Percentiles rank a stretch among this genome's conserved stretches.
Evolutionary conservation across 1,140 invertebrate genomes (phyloP).

Genomic region (Neodiprion fabricii): DNA sequence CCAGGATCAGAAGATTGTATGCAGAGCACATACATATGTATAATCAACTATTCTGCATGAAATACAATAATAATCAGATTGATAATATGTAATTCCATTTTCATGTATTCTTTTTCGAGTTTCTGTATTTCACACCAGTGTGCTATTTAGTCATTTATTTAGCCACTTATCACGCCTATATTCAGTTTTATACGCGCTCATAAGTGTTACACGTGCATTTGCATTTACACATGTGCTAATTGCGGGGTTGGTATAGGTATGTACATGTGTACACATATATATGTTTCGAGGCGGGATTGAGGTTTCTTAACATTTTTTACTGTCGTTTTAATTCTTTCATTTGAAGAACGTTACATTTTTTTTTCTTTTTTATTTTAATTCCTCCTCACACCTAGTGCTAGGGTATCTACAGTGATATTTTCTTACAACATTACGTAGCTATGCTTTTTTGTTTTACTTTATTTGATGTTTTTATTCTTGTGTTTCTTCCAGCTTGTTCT

Average conservation of each 20-base stretch:
- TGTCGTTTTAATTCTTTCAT: slow-evolving; percentile 1
- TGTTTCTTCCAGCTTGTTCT: slow-evolving; percentile 16
- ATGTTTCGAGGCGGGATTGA: slow-evolving; percentile 34
- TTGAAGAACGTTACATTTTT: slow-evolving; percentile 14
- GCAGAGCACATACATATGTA: background rate
- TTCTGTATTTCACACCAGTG: no score
- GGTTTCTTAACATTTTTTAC: slow-evolving; percentile 30
- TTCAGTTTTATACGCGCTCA: no score
- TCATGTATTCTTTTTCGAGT: no score
- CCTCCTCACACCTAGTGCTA: slow-evolving; percentile 52
- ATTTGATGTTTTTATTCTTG: slow-evolving; percentile 10
- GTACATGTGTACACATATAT: no score
- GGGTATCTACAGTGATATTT: slow-evolving; percentile 59
- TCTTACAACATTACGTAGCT: slow-evolving; percentile 30
- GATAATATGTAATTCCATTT: no score
- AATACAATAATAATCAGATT: no score
- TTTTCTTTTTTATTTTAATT: slow-evolving; percentile 17
- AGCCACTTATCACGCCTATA: no score
- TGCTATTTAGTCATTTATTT: no score
- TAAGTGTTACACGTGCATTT: no score
- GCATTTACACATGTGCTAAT: no score
- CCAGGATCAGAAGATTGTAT: no score
- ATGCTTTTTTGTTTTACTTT: slow-evolving; percentile 19
- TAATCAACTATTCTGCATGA: background rate
- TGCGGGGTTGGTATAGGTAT: no score